A percentile compares a stretch with the other conserved stretches of the same genome.
Conservation (phyloP, 2,113 vertebrate genomes). For the Tetraodon nigroviridis region DNA sequence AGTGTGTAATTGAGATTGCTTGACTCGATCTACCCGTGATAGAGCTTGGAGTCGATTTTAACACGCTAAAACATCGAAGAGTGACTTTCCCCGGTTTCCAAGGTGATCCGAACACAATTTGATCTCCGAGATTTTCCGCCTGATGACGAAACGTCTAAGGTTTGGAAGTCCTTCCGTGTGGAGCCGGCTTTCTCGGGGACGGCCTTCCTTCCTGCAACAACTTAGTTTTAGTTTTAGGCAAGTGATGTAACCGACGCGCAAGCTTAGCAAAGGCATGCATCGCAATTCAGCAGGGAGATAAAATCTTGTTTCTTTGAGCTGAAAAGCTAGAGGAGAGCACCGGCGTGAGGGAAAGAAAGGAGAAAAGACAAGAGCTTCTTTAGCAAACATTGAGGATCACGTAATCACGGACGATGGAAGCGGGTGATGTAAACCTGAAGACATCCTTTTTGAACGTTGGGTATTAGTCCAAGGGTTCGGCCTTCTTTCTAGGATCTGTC, state of each 20-base stretch:
- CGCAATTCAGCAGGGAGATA: slow-evolving; percentile 61
- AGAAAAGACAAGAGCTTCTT: slow-evolving; percentile 33
- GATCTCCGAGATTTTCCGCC: slow-evolving; percentile 30
- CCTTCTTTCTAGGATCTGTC: slow-evolving; percentile 41
- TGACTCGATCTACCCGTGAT: slow-evolving; percentile 44
- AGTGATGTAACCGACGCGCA: slow-evolving; percentile 75
- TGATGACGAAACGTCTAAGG: slow-evolving; percentile 52
- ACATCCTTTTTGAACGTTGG: slow-evolving; percentile 62
- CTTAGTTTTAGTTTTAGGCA: slow-evolving; percentile 65
- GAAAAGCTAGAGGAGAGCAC: slow-evolving; percentile 36
- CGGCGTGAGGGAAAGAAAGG: slow-evolving; percentile 17
- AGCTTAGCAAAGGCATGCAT: slow-evolving; percentile 60
- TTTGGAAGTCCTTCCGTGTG: slow-evolving; percentile 50
- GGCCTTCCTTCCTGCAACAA: slow-evolving; percentile 57
- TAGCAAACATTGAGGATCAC: slow-evolving; percentile 57
- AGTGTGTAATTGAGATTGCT: slow-evolving; percentile 55
- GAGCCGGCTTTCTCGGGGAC: slow-evolving; percentile 51
- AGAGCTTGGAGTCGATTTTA: slow-evolving; percentile 46
- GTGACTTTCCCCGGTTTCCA: slow-evolving; percentile 31
- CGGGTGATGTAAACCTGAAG: slow-evolving; percentile 66
- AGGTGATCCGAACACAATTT: slow-evolving; percentile 50
- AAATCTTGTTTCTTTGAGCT: slow-evolving; percentile 69
- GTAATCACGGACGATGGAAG: slow-evolving; percentile 50
- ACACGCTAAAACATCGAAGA: slow-evolving; percentile 43
- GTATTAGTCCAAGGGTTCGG: slow-evolving; percentile 50